A percentile compares a stretch with the other conserved stretches of the same genome.
phyloP scores from a whole-genome alignment of 2,797 vertebrate species.

The Toxotes lorentzi region DNA sequence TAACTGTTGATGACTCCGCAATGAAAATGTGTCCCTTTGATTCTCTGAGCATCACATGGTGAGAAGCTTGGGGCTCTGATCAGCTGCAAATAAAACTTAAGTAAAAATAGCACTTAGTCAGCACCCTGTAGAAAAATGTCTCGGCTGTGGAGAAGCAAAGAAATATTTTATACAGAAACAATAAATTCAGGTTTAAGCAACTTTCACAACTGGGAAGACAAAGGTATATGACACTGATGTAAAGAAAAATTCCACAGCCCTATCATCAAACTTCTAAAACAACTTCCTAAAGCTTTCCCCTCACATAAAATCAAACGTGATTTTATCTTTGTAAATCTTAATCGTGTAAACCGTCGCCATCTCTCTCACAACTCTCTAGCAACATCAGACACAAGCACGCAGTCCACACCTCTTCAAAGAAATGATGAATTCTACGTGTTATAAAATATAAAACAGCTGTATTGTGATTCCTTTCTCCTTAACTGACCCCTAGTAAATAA shows the following conservation, averaged over 20 bases:
- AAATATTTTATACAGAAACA: neutral
- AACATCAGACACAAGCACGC: neutral
- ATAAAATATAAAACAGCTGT: too few relatives aligned
- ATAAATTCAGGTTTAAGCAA: neutral
- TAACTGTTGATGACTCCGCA: constrained; percentile 55
- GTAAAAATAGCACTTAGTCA: constrained; percentile 4
- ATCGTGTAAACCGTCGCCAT: neutral
- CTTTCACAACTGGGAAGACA: neutral
- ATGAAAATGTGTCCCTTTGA: constrained; percentile 62
- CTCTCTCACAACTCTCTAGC: neutral
- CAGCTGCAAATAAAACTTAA: constrained; percentile 40
- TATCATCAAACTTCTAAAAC: neutral
- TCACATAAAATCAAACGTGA: neutral
- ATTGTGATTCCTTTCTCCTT: neutral
- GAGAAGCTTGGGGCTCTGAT: constrained; percentile 59
- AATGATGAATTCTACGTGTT: neutral
- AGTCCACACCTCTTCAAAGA: neutral
- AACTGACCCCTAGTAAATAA: constrained; percentile 33
- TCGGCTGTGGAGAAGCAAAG: neutral
- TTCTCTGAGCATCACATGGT: constrained; percentile 72
- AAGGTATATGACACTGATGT: neutral
- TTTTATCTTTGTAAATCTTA: neutral
- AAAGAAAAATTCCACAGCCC: neutral
- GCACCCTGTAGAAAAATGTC: neutral
- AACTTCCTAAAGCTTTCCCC: neutral